Conservation (phyloP, 1,140 invertebrate genomes). For the Leucophenga varia region DNA sequence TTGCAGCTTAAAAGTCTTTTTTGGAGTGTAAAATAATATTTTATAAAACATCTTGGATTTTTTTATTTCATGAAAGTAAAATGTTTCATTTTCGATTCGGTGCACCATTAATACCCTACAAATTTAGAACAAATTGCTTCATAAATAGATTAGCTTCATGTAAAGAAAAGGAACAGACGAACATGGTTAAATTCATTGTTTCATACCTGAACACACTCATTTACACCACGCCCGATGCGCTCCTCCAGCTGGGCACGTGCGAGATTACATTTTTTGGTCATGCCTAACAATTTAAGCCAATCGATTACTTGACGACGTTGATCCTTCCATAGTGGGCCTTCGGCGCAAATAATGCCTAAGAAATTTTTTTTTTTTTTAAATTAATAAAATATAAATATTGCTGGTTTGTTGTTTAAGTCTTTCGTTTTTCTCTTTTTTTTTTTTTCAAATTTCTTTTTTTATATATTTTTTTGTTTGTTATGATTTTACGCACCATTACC, state of each 20-base stretch:
- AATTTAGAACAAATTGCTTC: too few relatives aligned
- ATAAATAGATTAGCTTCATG: too few relatives aligned
- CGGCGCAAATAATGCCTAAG: constrained; percentile 77
- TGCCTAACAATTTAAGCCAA: constrained; percentile 76
- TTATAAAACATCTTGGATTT: too few relatives aligned
- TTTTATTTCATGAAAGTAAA: too few relatives aligned
- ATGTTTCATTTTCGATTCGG: too few relatives aligned
- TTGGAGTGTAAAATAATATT: too few relatives aligned
- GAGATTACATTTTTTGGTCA: constrained; percentile 68
- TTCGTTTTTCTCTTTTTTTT: constrained; percentile 11
- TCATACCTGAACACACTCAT: constrained; percentile 66
- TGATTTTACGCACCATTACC: constrained; percentile 71
- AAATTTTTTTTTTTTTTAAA: too few relatives aligned
- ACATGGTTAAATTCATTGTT: too few relatives aligned
- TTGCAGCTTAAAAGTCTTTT: too few relatives aligned
- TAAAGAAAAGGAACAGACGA: too few relatives aligned
- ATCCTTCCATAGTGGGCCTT: constrained; percentile 80
- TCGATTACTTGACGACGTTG: constrained; percentile 73
- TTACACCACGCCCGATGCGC: constrained; percentile 65
- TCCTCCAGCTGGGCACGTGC: constrained; percentile 67
- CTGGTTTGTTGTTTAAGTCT: constrained; percentile 26
- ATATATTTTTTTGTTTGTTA: constrained; percentile 57
- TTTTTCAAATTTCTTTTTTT: constrained; percentile 18
- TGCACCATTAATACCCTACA: too few relatives aligned
- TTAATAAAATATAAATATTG: background rate